Evolutionary conservation across 2,113 vertebrate species (phyloP), one percentile per base, ranked within the genome.

Genomic region (Regulus satrapa): DNA sequence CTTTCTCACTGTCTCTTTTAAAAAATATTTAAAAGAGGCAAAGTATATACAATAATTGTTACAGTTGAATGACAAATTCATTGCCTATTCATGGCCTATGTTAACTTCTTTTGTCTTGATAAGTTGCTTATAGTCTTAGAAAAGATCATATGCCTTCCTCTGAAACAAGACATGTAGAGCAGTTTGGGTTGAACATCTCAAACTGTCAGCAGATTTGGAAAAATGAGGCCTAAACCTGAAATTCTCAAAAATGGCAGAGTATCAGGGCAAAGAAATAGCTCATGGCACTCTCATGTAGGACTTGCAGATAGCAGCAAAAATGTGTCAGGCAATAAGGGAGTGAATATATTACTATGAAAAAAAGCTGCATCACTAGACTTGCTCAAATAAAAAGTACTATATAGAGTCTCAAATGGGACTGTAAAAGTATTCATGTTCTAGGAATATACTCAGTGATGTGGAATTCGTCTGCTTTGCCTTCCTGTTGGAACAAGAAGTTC

Each of bases 381-480:
- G 26, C 71, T 93, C 0, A 0, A 76, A 92, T 76, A 79, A 92
- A 68, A 93, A 79, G 41, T 56, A 83, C 67, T 93, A 23, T 82
- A 64, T 49, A 62, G 91, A 88, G 38, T 51, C 71, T 88, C 49
- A 69, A 49, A 85, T 82, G 74, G 49, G 72, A 72, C 32, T 95
- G 66, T 94, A 93, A 95, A 94, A 93, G 58, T 41, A 58, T 82
- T 95, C 52, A 14, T 93, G 32, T 49, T 76, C 14, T 66, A 56
- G 62, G 55, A 89, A 40, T 77, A 36, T 43, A 77, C 25, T 88
- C 61, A 54, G 49, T 45, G 52, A 51, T 52, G 75, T 92, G 55
- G 58, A 81, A 75, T 89, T 94, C 76, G 67, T 91, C 72, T 74
- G 58, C 81, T 92, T 87, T 92, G 40, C 54, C 55, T 96, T 89